phyloP scores from a whole-genome alignment of 2,113 vertebrate species.

The Odobenus rosmarus region DNA sequence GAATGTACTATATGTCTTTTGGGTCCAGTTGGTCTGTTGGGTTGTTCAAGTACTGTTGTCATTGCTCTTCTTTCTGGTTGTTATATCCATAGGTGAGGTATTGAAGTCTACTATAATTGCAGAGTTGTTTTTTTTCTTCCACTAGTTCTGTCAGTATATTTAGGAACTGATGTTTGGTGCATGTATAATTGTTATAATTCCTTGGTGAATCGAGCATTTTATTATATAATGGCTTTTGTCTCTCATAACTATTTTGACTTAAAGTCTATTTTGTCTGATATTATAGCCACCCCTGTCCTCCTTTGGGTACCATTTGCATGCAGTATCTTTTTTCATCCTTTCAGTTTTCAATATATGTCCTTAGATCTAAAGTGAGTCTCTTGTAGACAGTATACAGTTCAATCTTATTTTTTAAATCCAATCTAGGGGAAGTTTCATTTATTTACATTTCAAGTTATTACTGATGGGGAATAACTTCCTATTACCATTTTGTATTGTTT shows the following conservation, averaged over 20 bases:
- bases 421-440: background rate
- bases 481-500: background rate
- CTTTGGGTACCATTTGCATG: background rate
- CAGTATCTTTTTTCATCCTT: background rate
- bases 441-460: background rate
- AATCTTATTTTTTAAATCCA: background rate
- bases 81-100: background rate
- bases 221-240: background rate
- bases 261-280: background rate
- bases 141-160: background rate
- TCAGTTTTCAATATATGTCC: background rate
- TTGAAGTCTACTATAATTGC: background rate
- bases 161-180: background rate
- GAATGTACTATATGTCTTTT: background rate
- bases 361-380: background rate
- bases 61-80: background rate
- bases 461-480: background rate
- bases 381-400: background rate
- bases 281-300: background rate
- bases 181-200: background rate
- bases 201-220: background rate
- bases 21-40: background rate
- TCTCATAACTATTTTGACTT: background rate
- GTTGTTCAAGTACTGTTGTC: background rate
- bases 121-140: background rate